Evolutionary conservation across 2,888 invertebrate species (phyloP), one percentile per base, ranked within the genome.

Genomic region (Zonitis immaculata): DNA sequence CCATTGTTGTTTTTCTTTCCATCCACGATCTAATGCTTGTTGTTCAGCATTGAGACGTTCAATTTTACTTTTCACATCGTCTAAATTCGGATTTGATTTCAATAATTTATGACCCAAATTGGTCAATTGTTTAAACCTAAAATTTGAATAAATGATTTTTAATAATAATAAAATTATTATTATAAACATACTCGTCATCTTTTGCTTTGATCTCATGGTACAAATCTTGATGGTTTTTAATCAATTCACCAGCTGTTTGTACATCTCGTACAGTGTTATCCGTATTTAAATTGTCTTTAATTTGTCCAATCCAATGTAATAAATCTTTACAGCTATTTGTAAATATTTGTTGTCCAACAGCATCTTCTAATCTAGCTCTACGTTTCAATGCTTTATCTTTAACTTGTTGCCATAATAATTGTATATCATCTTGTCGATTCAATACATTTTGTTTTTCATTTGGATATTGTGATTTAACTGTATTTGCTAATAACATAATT

Each of bases 301-400:
- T 85, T 59, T 86, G 85, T 63, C 85, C 84, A 6, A 91, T 82
- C 93, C 95, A 95, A 54, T 83, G 84, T n/a, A 90, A 77, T 51
- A 92, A 78, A 50, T 87, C 89, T 62, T 89, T 87, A 9, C 89
- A 87, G 71, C 91, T 91, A 69, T 86, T 88, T 69, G 88, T 88
- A 75, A 95, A 95, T 69, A 96, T 91, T 75, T 97, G 95, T 70
- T 92, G 89, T 0, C 97, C 97, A 3, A 97, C 95, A 1, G 95
- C 94, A 69, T 92, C 93, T 76, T 96, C 95, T 27, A 99, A 81
- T 44, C 93, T 80, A 1, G 86, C 84, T 60, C 95, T 82, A 1
- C 95, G 79, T 65, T 93, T 89, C 8, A 84, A 82, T 0, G 96
- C 95, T 71, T 93, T 92, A 26, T 85, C 85, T 75, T 88, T 83